Evolutionary conservation across 1,140 invertebrate species (phyloP), one percentile per base, ranked within the genome.

Genomic region (Dendrolimus punctatus): DNA sequence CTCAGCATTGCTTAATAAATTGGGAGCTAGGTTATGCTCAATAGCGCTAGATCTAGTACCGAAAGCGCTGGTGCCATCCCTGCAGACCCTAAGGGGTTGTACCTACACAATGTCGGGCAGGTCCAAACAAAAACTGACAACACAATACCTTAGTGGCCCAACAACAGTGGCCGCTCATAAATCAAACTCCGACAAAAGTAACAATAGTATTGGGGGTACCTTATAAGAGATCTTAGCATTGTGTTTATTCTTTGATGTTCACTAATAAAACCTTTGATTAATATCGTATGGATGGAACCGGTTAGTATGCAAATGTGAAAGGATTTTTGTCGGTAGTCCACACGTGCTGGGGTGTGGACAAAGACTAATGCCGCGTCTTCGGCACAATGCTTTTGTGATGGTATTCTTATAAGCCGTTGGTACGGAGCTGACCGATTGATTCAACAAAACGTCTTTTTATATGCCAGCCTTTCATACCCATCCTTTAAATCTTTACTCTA

Each of bases 241-340:
- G 80, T 86, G 76, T 71, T 69, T 77, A 83, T 76, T 84, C 83
- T 86, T 84, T 86, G 83, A 86, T 86, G 79, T 86, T 84, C 80
- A 83, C 77, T 86, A 86, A 86, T 86, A 84, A 86, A 84, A 83
- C 80, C 80, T 83, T 84, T 86, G 79, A 86, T 86, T 83, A 86
- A 86, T 84, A 86, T 86, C 80, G 80, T 80, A 86, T 84, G 75
- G 70, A 73, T 63, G 71, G 78, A 80, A 82, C 82, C 79, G 73
- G 80, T 82, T 74, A 72, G 80, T 86, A 86, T 86, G 82, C 82
- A 86, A 86, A 86, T 86, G 83, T 80, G 64, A 79, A 76, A 76
- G 74, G 69, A 52, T 67, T 70, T 60, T 72, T 73, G 55, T 77
- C 75, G 75, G 74, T 75, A 58, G 68, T 67, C 74, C 79, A 83